A percentile compares a stretch with the other conserved stretches of the same genome.
Conservation (phyloP, 2,113 vertebrate genomes). For the Myrmophylax atrothorax region DNA sequence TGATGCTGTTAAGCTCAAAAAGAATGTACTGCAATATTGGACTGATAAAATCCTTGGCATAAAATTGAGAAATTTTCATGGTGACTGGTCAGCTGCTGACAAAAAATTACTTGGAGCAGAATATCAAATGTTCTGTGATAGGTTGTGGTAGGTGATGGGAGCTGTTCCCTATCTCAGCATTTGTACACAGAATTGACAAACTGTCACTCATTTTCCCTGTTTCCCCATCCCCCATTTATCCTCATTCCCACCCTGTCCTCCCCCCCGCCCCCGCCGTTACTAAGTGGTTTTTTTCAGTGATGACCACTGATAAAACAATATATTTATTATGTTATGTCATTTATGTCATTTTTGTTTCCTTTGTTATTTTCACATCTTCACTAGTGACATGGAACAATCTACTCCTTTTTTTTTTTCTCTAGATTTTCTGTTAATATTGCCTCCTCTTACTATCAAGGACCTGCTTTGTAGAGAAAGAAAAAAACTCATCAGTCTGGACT, state of each 20-base stretch:
- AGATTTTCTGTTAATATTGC: background rate
- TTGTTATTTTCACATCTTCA: background rate
- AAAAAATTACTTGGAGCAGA: background rate
- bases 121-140: background rate
- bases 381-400: background rate
- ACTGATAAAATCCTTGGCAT: conserved; percentile 35
- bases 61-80: background rate
- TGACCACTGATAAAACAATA: background rate
- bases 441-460: background rate
- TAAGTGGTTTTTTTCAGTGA: background rate
- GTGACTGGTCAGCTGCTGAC: background rate
- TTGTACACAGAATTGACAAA: background rate
- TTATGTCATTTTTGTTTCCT: fast-evolving
- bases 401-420: background rate
- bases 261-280: background rate
- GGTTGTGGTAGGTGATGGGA: background rate
- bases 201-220: background rate
- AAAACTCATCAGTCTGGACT: background rate
- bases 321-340: background rate
- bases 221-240: background rate
- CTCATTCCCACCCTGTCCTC: fast-evolving
- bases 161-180: background rate
- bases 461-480: background rate
- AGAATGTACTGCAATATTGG: conserved; percentile 10
- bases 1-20: conserved; percentile 1